Conservation (phyloP, 2,888 invertebrate genomes). For the Diploptera punctata region DNA sequence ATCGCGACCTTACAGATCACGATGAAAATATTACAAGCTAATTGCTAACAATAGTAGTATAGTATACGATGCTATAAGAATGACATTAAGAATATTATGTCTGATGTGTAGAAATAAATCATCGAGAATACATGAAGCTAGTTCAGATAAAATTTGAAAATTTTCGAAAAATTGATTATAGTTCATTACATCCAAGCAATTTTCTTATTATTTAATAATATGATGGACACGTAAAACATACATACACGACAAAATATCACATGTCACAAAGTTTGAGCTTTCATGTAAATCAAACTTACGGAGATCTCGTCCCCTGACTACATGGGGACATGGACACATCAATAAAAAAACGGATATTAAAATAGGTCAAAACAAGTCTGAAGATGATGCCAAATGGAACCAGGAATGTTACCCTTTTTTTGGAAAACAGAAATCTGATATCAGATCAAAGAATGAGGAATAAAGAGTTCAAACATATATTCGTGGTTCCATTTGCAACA, state of each 20-base stretch:
- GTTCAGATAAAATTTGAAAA: slow-evolving; percentile 20
- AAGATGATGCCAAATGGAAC: slow-evolving; percentile 4
- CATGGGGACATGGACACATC: slow-evolving; percentile 12
- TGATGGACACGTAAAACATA: slow-evolving; percentile 34
- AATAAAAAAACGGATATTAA: slow-evolving; percentile 14
- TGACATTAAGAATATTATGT: slow-evolving; percentile 25
- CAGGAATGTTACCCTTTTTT: slow-evolving; percentile 12
- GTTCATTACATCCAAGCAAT: slow-evolving; percentile 23
- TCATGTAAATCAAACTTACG: slow-evolving; percentile 35
- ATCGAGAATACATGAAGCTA: slow-evolving; percentile 16
- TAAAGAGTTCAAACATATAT: neutral
- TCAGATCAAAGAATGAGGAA: neutral
- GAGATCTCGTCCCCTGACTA: slow-evolving; percentile 11
- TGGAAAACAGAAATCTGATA: neutral
- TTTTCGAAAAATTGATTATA: slow-evolving; percentile 25
- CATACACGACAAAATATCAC: slow-evolving; percentile 43
- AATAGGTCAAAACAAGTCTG: slow-evolving; percentile 9
- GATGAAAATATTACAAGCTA: slow-evolving; percentile 35
- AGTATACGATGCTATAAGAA: slow-evolving; percentile 18
- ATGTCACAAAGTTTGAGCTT: slow-evolving; percentile 45
- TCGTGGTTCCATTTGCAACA: slow-evolving; percentile 26
- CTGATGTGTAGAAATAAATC: slow-evolving; percentile 11
- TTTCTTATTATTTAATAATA: slow-evolving; percentile 9
- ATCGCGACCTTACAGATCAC: slow-evolving; percentile 16
- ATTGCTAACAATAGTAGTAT: slow-evolving; percentile 29